phyloP scores from a whole-genome alignment of 1,140 invertebrate species.

The Zaprionus tsacasi region DNA sequence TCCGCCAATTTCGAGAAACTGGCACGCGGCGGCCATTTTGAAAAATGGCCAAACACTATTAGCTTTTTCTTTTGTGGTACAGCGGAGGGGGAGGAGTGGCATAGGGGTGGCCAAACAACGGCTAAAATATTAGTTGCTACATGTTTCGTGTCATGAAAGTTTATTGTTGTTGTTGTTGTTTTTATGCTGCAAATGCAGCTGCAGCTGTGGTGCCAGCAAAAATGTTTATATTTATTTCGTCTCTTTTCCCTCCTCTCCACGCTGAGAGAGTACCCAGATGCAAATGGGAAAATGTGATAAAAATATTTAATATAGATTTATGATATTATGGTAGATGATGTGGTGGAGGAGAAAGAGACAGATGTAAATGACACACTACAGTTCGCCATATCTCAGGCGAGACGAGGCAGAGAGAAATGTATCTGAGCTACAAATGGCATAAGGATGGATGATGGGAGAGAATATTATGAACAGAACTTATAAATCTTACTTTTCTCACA shows the following conservation, averaged over 20 bases:
- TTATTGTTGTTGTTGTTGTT: constrained; percentile 50
- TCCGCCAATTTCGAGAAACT: constrained; percentile 28
- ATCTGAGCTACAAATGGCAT: neutral
- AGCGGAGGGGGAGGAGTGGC: neutral
- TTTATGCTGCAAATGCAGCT: neutral
- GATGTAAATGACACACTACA: constrained; percentile 7
- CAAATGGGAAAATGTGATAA: constrained; percentile 50
- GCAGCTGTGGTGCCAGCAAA: constrained; percentile 32
- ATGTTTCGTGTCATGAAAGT: constrained; percentile 80
- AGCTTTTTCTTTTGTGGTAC: constrained; percentile 49
- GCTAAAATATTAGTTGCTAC: constrained; percentile 78
- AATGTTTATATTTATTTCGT: constrained; percentile 42
- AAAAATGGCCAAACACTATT: constrained; percentile 82
- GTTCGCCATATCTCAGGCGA: neutral
- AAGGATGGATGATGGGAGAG: neutral
- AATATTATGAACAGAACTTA: neutral
- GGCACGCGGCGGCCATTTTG: constrained; percentile 58
- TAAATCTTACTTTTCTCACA: too few species aligned
- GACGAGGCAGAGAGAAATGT: constrained; percentile 7
- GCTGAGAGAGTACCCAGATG: constrained; percentile 16
- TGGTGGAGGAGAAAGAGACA: constrained; percentile 7
- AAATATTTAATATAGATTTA: constrained; percentile 53
- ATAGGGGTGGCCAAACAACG: constrained; percentile 34
- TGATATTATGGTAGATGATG: constrained; percentile 11
- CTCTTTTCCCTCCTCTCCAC: neutral